These are phyloP conservation scores for Paratilapia polleni DNA, from an alignment of 2,113 vertebrate species.

Conservation along the genomic window DNA sequence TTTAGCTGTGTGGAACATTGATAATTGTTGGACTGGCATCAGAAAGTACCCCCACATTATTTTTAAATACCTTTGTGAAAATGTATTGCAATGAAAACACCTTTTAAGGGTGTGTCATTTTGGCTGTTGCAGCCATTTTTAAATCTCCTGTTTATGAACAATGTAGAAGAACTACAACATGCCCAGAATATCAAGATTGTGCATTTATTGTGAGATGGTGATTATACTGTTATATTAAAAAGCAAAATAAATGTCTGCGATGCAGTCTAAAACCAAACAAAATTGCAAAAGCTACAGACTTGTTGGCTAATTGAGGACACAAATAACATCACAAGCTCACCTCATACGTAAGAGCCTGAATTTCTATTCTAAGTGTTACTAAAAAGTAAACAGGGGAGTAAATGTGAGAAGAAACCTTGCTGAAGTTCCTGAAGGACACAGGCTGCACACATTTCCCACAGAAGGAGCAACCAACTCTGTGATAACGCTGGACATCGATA, in stretches of 20 bases:
- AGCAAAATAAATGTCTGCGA: background rate
- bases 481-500: constrained; percentile 56
- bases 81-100: background rate
- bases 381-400: background rate
- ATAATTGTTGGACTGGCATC: background rate
- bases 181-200: background rate
- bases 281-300: background rate
- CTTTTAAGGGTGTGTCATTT: fast-evolving
- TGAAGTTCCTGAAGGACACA: constrained; percentile 6
- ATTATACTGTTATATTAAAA: no score
- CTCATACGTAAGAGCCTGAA: background rate
- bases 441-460: constrained; percentile 35
- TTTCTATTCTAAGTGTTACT: fast-evolving
- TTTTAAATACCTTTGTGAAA: fast-evolving
- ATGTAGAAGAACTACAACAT: fast-evolving
- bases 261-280: background rate
- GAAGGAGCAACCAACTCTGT: constrained; percentile 10
- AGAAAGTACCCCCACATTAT: background rate
- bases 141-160: background rate
- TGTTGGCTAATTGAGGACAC: background rate
- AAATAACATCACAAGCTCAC: fast-evolving
- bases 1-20: background rate
- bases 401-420: background rate
- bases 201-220: background rate
- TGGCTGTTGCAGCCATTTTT: background rate